phyloP scores from a whole-genome alignment of 2,113 vertebrate species.

The Mionectes macconnelli region DNA sequence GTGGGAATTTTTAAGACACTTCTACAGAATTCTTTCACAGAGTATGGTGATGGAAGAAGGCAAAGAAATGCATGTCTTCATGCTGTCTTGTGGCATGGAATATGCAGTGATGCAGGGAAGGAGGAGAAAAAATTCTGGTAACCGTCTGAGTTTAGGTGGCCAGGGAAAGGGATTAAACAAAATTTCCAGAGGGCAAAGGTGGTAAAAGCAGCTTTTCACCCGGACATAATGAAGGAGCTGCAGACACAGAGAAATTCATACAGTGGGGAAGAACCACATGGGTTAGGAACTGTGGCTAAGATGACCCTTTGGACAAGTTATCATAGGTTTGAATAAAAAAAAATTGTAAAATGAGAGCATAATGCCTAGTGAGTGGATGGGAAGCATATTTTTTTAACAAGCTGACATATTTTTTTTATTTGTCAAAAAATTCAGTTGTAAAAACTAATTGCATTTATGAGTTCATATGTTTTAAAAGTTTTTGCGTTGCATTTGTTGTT shows the following conservation, averaged over 20 bases:
- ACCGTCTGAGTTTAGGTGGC: neutral
- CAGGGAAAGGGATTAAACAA: neutral
- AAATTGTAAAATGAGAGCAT: neutral
- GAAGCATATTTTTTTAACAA: neutral
- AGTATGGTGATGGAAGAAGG: neutral
- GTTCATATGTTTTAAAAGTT: neutral
- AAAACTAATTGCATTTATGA: neutral
- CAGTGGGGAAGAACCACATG: neutral
- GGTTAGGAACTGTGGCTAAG: neutral
- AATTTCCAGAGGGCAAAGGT: neutral
- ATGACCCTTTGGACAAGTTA: neutral
- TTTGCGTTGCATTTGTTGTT: neutral
- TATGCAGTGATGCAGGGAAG: neutral
- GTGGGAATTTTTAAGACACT: neutral
- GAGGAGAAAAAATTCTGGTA: neutral
- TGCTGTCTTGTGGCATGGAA: accelerated
- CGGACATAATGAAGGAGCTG: neutral
- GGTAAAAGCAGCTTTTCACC: neutral
- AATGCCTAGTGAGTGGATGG: neutral
- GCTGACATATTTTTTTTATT: neutral
- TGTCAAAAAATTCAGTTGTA: neutral
- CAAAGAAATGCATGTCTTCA: neutral
- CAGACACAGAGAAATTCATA: neutral
- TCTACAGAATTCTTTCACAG: neutral
- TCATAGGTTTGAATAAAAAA: neutral